A percentile compares a stretch with the other conserved stretches of the same genome.
phyloP scores from a whole-genome alignment of 2,888 invertebrate genomes.

The Aphrophora alni region DNA sequence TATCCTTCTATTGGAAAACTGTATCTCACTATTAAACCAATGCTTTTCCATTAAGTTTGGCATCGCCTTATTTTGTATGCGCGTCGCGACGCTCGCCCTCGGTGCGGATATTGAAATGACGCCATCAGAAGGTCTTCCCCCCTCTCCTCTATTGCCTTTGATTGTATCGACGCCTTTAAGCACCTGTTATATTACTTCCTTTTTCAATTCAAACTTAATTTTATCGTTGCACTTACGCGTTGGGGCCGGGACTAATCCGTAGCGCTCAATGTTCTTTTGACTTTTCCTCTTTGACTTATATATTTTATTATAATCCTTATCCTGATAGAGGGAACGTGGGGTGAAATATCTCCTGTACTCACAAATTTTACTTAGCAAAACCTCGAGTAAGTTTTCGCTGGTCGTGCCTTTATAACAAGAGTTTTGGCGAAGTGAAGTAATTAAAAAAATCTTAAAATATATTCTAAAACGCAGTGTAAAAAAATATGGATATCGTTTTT shows the following conservation, averaged over 20 bases:
- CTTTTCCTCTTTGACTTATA: background rate
- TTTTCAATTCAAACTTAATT: conserved; percentile 37
- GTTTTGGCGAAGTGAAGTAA: too few species aligned
- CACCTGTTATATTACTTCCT: conserved; percentile 39
- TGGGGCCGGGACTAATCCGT: conserved; percentile 19
- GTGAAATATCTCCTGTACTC: background rate
- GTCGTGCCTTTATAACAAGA: too few species aligned
- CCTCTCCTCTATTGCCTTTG: conserved; percentile 20
- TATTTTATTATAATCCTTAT: background rate
- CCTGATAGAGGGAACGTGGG: background rate
- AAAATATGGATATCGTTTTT: too few species aligned
- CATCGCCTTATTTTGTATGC: conserved; percentile 21
- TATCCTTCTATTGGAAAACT: background rate
- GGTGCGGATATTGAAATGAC: conserved; percentile 28
- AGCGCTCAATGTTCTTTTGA: background rate
- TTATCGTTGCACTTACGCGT: conserved; percentile 25
- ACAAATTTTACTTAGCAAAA: too few species aligned
- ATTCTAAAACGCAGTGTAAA: too few species aligned
- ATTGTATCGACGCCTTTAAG: conserved; percentile 34
- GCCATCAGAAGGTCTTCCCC: conserved; percentile 3
- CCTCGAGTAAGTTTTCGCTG: too few species aligned
- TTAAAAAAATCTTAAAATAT: too few species aligned
- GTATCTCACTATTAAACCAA: conserved; percentile 7
- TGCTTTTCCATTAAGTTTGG: conserved; percentile 14
- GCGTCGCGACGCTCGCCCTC: conserved; percentile 25